Evolutionary conservation across 2,888 invertebrate genomes (phyloP), one percentile per base, ranked within the genome.

Genomic region (Marasmarcha lunaedactyla): DNA sequence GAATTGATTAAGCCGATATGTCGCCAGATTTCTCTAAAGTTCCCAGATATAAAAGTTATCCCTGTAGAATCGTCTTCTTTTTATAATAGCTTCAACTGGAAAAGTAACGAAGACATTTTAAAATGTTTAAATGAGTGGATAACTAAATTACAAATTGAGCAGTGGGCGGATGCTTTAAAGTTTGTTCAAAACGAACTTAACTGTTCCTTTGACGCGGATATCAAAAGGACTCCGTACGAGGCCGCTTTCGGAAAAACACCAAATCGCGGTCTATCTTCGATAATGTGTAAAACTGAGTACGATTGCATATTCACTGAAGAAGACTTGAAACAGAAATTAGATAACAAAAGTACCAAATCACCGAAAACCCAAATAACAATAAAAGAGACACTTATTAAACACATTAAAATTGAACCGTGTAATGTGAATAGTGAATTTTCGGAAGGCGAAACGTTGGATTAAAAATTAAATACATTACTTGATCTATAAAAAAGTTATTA

Each of bases 161-260:
- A 60, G 45, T 71, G 69, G 71, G 59, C 65, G 30, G 55, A 63
- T 26, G 70, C 68, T 6, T 48, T 69, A 1, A 71, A 71, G 39
- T 64, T 50, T 38, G 59, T 71, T 3, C 71, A 71, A 38, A 50
- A 64, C 42, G 46, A 49, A 0, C 49, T 70, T 34, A 71, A 70
- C 39, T 63, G 59, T 5, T 54, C 52, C 2, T 70, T 70, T 42
- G 50, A 63, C 20, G 46, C 52, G 6, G 40, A 46, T 2, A 48
- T 69, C 41, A 61, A 58, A 43, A 57, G 56, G 42, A 64, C 70
- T 6, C 63, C 69, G 1, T 62, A 54, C 40, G 66, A 70, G 42
- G 42, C 61, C 6, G 51, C 64, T 9, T 63, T 70, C 38, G 59
- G 64, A 7, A 44, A 40, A 2, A 62, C 62, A 40, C 68, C 68